These are phyloP conservation scores for Andrena cerasifolii DNA, from an alignment of 1,140 invertebrate species.

Conservation along the genomic window DNA sequence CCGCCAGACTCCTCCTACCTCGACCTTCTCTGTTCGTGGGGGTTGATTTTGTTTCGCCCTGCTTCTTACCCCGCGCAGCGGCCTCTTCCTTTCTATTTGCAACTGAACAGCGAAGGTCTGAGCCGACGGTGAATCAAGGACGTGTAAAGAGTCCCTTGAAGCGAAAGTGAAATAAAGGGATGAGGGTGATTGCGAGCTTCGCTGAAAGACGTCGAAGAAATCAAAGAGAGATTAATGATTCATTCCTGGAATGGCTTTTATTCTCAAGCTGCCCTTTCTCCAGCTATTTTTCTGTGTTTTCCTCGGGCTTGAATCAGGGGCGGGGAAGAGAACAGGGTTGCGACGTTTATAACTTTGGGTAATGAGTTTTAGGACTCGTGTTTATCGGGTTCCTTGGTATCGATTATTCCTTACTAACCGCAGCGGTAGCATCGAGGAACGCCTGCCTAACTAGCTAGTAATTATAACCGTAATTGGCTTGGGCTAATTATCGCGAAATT, in stretches of 20 bases:
- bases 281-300: neutral
- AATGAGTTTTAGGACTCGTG: neutral
- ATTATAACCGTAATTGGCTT: constrained; percentile 70
- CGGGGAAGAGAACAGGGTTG: neutral
- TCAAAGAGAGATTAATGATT: constrained; percentile 46
- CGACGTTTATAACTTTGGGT: neutral
- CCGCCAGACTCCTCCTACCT: constrained; percentile 27
- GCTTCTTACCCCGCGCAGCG: constrained; percentile 7
- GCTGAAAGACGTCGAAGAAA: constrained; percentile 27
- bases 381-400: constrained; percentile 60
- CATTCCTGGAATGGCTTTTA: constrained; percentile 13
- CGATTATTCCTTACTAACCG: constrained; percentile 60
- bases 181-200: constrained; percentile 18
- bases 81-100: constrained; percentile 10
- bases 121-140: neutral
- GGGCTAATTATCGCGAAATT: constrained; percentile 73
- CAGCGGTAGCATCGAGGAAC: constrained; percentile 16
- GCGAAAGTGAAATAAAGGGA: constrained; percentile 2
- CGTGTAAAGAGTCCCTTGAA: constrained; percentile 1
- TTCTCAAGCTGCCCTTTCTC: neutral
- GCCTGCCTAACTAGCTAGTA: constrained; percentile 52
- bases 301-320: neutral
- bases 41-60: constrained; percentile 68
- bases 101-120: neutral
- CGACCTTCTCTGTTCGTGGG: constrained; percentile 26